Evolutionary conservation across 2,797 vertebrate genomes (phyloP), one percentile per base, ranked within the genome.

Genomic region (Onychomys leucogaster): DNA sequence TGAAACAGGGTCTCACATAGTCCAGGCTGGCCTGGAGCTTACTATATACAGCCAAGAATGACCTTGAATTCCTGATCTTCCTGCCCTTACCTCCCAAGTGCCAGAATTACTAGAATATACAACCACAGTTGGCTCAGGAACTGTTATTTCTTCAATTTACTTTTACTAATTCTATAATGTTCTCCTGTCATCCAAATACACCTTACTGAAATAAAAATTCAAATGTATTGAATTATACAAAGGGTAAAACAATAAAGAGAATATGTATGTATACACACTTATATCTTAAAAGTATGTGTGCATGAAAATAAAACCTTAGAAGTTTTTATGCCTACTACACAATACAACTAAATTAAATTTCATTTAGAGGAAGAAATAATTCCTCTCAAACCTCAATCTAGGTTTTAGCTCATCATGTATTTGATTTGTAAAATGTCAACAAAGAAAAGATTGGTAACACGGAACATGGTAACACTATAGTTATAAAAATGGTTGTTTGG

Each of bases 151-250:
- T 63, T 94, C 13, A 6, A 75, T 71, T 89, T 93, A 63, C 63
- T 83, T 95, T 91, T 71, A 89, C 57, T 94, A 86, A 94, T 46
- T 77, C 25, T 75, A 34, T n/a, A 82, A 88, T 65, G 77, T 25
- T 92, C 57, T 75, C 67, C 29, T 87, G 52, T 4, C 80, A 88
- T 46, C 16, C 27, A 73, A 71, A 69, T 57, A 76, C 10, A 14
- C 9, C 91, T 89, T 95, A 87, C 19, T 92, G n/a, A 97, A 95
- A 78, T 67, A 93, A 89, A 27, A 87, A 84, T 67, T 73, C 21
- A 90, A 89, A 89, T 23, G 92, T 25, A 92, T 14, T 73, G 43
- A 88, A 52, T 63, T 75, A 91, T 61, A 94, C 27, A 43, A 94
- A 14, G 52, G 69, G 52, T 87, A 86, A 88, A 41, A 73, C 3